Conservation (phyloP, 2,888 invertebrate genomes). For the Muschampia plurimacula region DNA sequence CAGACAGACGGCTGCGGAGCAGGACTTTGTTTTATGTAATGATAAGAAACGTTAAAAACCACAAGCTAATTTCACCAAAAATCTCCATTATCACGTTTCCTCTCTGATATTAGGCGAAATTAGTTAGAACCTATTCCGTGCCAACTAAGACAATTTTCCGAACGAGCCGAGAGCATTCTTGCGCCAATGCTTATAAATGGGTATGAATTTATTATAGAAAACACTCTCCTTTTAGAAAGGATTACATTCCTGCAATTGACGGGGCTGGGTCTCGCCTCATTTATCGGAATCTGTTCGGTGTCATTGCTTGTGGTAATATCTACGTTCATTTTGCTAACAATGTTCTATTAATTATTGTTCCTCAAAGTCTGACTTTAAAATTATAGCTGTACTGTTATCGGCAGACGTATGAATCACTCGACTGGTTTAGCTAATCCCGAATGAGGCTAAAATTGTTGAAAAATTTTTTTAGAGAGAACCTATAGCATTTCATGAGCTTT, state of each 20-base stretch:
- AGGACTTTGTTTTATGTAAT: no score
- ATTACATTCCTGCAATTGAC: slow-evolving; percentile 23
- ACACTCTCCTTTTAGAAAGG: slow-evolving; percentile 28
- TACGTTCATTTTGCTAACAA: no score
- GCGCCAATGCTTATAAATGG: slow-evolving; percentile 28
- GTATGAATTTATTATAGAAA: slow-evolving; percentile 35
- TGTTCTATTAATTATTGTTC: no score
- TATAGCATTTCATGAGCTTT: no score
- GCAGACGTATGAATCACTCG: no score
- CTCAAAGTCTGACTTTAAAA: no score
- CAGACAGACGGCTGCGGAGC: no score
- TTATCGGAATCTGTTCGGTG: neutral
- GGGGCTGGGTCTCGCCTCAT: slow-evolving; percentile 5
- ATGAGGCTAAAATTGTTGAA: no score
- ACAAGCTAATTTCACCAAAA: neutral
- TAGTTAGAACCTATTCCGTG: slow-evolving; percentile 4
- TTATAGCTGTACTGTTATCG: no score
- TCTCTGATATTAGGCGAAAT: slow-evolving; percentile 3
- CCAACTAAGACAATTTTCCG: slow-evolving; percentile 7
- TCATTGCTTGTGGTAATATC: no score
- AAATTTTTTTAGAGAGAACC: no score
- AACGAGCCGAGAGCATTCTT: slow-evolving; percentile 21
- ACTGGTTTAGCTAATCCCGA: no score
- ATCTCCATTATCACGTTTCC: slow-evolving; percentile 19
- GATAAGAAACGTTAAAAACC: neutral